Evolutionary conservation across 2,797 vertebrate species (phyloP).

Genomic region (Prionace glauca): DNA sequence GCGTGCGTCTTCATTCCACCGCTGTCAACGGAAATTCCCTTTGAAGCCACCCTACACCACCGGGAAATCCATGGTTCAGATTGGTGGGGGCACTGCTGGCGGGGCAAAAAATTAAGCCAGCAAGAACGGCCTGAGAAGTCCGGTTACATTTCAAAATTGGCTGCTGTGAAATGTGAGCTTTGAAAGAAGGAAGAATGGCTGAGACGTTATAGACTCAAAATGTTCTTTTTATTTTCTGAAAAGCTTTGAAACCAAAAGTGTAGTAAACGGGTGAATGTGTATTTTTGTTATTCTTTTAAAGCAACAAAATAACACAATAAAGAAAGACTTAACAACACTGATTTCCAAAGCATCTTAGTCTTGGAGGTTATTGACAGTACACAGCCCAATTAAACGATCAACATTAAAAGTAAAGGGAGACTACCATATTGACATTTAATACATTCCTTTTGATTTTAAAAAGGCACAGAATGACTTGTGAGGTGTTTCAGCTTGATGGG

Average conservation of each 20-base stretch:
- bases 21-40: too few species aligned
- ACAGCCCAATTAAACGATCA: neutral
- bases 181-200: neutral
- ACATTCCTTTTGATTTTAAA: constrained; percentile 32
- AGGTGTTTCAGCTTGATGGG: constrained; percentile 5
- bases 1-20: too few species aligned
- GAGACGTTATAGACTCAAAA: constrained; percentile 28
- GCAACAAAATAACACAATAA: constrained; percentile 27
- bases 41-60: too few species aligned
- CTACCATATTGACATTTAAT: constrained; percentile 31
- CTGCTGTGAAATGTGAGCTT: neutral
- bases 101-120: too few species aligned
- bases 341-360: constrained; percentile 12
- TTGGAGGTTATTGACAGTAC: constrained; percentile 28
- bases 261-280: constrained; percentile 22
- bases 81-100: too few species aligned
- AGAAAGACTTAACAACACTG: constrained; percentile 21
- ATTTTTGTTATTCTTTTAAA: constrained; percentile 21
- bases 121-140: too few species aligned
- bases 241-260: constrained; percentile 34
- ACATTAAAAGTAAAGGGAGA: constrained; percentile 29
- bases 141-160: neutral
- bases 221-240: constrained; percentile 37
- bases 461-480: constrained; percentile 30
- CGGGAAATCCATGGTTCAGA: too few species aligned